Evolutionary conservation across 2,113 vertebrate genomes (phyloP), one percentile per base, ranked within the genome.

Genomic region (Barbus barbus): DNA sequence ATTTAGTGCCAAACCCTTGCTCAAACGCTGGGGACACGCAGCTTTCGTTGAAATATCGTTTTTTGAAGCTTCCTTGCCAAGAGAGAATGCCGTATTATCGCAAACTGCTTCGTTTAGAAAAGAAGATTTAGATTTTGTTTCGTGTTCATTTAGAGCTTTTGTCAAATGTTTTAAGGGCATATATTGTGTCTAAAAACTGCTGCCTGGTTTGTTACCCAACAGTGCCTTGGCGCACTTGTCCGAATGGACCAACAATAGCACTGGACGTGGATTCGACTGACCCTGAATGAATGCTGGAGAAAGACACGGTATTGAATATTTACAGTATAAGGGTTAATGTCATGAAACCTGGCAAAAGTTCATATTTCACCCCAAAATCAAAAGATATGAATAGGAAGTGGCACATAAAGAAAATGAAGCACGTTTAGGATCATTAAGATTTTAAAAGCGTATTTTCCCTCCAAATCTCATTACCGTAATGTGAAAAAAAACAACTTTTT

Each of bases 211-310:
- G 90, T 89, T 90, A 91, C 84, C 88, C 88, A 86, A 88, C 90
- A 90, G 90, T 94, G 92, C 93, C 93, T 94, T 94, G 92, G 89
- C 90, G 92, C 93, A 95, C 93, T 92, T 78, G 58, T 88, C 82
- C 69, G 46, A 78, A 73, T 26, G 77, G 76, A 85, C 56, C 83
- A 73, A 82, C 72, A 28, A 31, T 24, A 72, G 58, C 69, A 74
- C 9, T 44, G 82, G 73, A 78, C 31, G 26, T 38, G 60, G 71
- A 83, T 82, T 73, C n/a, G 31, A 75, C 44, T 12, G 78, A n/a
- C 86, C 46, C 41, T 61, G 72, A 75, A 33, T 5, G 20, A 80
- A 78, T 36, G 38, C 16, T 53, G 65, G 36, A 79, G 33, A 53
- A 81, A 20, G 41, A 69, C 18, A 38, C 33, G 2, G 16, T 28